Conservation (phyloP, 1,140 invertebrate species). For the Camponotus floridanus region DNA sequence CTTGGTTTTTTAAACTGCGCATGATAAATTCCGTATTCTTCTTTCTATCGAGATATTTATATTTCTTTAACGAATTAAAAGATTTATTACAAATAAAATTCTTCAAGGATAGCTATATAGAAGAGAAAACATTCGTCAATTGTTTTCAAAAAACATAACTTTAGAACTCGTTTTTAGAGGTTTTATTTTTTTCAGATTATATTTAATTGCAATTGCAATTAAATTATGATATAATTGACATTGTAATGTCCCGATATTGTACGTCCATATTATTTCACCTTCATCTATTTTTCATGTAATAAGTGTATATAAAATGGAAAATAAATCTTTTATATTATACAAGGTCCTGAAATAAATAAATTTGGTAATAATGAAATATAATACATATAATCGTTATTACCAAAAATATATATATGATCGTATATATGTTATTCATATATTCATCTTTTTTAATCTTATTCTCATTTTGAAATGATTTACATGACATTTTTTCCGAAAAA, state of each 20-base stretch:
- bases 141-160: background rate
- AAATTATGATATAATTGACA: too few relatives aligned
- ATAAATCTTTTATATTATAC: background rate
- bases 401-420: background rate
- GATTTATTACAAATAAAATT: background rate
- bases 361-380: background rate
- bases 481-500: too few relatives aligned
- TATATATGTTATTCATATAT: too few relatives aligned
- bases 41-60: background rate
- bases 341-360: background rate
- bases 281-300: background rate
- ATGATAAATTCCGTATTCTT: background rate
- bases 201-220: too few relatives aligned
- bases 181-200: background rate
- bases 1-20: too few relatives aligned
- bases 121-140: background rate
- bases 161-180: background rate
- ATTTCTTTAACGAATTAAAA: background rate
- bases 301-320: background rate
- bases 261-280: background rate
- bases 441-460: too few relatives aligned
- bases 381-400: background rate
- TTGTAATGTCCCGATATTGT: too few relatives aligned
- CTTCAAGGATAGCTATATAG: too few relatives aligned
- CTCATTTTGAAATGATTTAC: too few relatives aligned